phyloP scores from a whole-genome alignment of 2,888 invertebrate species.

The Lordiphosa fenestrarum region DNA sequence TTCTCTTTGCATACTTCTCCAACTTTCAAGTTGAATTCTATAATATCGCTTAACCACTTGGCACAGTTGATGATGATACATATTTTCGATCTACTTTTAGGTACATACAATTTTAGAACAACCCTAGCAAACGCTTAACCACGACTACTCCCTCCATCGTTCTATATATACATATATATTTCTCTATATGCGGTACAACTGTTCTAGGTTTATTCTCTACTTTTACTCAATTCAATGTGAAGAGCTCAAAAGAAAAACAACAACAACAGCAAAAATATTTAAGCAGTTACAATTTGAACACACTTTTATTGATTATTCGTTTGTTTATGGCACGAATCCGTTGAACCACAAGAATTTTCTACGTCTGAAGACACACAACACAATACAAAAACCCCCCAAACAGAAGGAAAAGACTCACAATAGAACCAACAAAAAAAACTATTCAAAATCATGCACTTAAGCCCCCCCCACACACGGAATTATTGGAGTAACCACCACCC shows the following conservation, averaged over 20 bases:
- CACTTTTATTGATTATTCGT: slow-evolving; percentile 11
- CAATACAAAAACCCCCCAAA: neutral
- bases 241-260: slow-evolving; percentile 47
- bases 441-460: slow-evolving; percentile 29
- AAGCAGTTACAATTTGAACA: slow-evolving; percentile 28
- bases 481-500: neutral
- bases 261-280: slow-evolving; percentile 23
- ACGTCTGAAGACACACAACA: slow-evolving; percentile 42
- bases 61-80: slow-evolving; percentile 66
- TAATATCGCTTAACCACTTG: slow-evolving; percentile 39
- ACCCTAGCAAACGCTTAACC: slow-evolving; percentile 10
- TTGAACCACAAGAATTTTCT: slow-evolving; percentile 59
- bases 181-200: slow-evolving; percentile 39
- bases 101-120: slow-evolving; percentile 34
- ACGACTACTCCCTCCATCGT: slow-evolving; percentile 11
- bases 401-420: slow-evolving; percentile 57
- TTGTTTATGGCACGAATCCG: slow-evolving; percentile 13
- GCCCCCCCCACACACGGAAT: slow-evolving; percentile 7
- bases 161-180: slow-evolving; percentile 1
- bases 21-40: slow-evolving; percentile 21
- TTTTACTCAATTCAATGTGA: slow-evolving; percentile 53
- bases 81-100: slow-evolving; percentile 51
- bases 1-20: slow-evolving; percentile 64
- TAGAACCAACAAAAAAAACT: slow-evolving; percentile 15
- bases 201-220: slow-evolving; percentile 51